These are phyloP conservation scores for Microvelia longipes DNA, from an alignment of 1,140 invertebrate species.

Conservation along the genomic window DNA sequence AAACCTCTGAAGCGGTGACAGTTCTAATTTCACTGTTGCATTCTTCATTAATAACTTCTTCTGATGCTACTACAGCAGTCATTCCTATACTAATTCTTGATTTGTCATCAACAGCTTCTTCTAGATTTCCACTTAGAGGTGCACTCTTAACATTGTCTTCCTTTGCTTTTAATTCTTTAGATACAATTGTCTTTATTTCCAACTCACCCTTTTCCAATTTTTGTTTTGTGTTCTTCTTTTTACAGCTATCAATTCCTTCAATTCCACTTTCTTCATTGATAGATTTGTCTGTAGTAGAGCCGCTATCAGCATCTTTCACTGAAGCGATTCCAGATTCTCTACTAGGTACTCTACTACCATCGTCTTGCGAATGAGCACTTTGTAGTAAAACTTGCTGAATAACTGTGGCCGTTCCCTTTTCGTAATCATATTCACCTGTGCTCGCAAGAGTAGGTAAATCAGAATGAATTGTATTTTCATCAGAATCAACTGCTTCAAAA, in stretches of 20 bases:
- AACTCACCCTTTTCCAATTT: too few species aligned
- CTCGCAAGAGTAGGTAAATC: constrained; percentile 17
- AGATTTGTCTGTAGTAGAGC: background rate
- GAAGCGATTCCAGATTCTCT: background rate
- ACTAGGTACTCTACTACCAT: background rate
- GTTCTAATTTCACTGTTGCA: background rate
- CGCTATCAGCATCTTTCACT: constrained; percentile 5
- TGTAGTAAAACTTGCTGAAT: constrained; percentile 12
- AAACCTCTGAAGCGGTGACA: background rate
- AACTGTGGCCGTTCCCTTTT: constrained; percentile 4
- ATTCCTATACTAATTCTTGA: too few species aligned
- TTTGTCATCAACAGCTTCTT: too few species aligned
- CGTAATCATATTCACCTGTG: constrained; percentile 8
- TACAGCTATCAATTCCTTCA: too few species aligned
- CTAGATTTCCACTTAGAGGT: too few species aligned
- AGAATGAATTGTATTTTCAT: constrained; percentile 12
- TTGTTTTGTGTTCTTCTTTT: too few species aligned
- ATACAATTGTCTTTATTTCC: too few species aligned
- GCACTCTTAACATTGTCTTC: too few species aligned
- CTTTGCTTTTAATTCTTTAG: too few species aligned
- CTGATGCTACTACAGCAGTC: too few species aligned
- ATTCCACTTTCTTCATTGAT: constrained; percentile 1
- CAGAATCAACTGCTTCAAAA: constrained; percentile 2
- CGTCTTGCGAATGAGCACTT: background rate
- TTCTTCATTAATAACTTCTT: too few species aligned